A percentile compares a stretch with the other conserved stretches of the same genome.
These are phyloP conservation scores for Sardina pilchardus DNA, from an alignment of 2,113 vertebrate genomes.

Conservation along the genomic window DNA sequence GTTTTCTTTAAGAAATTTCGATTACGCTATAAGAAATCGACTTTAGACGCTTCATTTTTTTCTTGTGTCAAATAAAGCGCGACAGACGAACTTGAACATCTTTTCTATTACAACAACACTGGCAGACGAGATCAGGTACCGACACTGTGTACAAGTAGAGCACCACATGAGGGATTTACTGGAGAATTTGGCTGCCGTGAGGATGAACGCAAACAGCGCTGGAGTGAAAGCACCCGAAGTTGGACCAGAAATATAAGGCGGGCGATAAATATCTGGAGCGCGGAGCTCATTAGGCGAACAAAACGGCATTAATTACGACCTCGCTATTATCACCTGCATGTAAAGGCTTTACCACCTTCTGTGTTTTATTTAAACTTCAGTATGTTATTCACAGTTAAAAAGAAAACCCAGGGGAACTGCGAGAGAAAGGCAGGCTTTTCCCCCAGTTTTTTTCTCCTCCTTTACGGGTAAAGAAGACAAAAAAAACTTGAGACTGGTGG, in stretches of 20 bases:
- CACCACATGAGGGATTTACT: not conserved
- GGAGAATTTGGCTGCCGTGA: not conserved
- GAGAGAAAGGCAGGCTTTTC: not conserved
- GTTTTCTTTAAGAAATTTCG: not conserved
- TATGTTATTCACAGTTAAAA: slow-evolving; percentile 29
- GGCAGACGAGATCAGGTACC: not conserved
- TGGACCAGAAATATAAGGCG: slow-evolving; percentile 49
- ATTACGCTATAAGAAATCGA: not conserved
- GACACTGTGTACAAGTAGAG: not conserved
- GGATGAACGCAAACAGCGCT: not conserved
- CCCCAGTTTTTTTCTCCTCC: not conserved
- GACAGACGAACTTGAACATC: not conserved
- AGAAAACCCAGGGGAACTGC: not conserved
- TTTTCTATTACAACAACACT: not conserved
- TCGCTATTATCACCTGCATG: slow-evolving; percentile 74
- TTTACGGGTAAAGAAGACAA: slow-evolving; percentile 47
- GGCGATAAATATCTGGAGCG: slow-evolving; percentile 55
- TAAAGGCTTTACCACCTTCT: slow-evolving; percentile 73
- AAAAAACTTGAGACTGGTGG: slow-evolving; percentile 29
- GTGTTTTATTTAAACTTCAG: slow-evolving; percentile 46
- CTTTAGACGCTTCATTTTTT: not conserved
- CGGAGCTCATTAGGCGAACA: slow-evolving; percentile 67
- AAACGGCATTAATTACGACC: slow-evolving; percentile 77
- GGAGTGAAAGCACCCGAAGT: slow-evolving; percentile 1
- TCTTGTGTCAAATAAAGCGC: not conserved